Base-by-base conservation (phyloP, 2,113 vertebrate genomes). In the Crotophaga sulcirostris region DNA sequence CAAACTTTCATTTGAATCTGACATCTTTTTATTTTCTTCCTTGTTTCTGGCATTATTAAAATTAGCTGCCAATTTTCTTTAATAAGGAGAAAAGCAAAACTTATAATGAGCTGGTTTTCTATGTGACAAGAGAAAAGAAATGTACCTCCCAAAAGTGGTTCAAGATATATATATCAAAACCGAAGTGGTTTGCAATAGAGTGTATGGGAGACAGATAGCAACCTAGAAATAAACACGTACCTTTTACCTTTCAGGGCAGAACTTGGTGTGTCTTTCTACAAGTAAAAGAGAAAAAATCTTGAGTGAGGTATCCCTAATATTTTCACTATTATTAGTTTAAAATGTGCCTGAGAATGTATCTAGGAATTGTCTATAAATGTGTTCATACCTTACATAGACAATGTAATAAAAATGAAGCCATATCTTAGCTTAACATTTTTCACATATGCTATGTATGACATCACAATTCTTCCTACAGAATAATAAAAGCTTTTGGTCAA, bases 31-130 rank as follows among this genome's bases (percentile, higher is more conserved):
- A 34, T 4, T 3, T 42, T 66, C 16, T 66, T 78, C 28, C 11
- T 51, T 33, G 3, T 44, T 58, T 67, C 31, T 70, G 40, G 2
- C 17, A 11, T 10, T 31, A 63, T 5, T 2, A 95, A 98, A 98
- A n/a, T 6, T 91, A 58, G 93, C 7, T 82, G 97, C 96, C 91
- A 97, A 69, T 70, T 9, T 62, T 55, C 94, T 97, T 68, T 16
- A 87, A 60, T 8, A 79, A 75, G 6, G 33, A 87, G 33, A 93
- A 89, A 92, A 89, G 49, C 21, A 87, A 86, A 88, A 87, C 33
- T 70, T 74, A n/a, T 4, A 73, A 52, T 25, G n/a, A 91, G 36
- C 10, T 4, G 0, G 64, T 87, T 87, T 75, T 78, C 70, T 76
- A 52, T 1, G 29, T 26, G 10, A 73, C 29, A 45, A 78, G 19